These are phyloP conservation scores for Trididemnum miniatum DNA, from an alignment of 23 tunicate genomes.

Conservation along the genomic window DNA sequence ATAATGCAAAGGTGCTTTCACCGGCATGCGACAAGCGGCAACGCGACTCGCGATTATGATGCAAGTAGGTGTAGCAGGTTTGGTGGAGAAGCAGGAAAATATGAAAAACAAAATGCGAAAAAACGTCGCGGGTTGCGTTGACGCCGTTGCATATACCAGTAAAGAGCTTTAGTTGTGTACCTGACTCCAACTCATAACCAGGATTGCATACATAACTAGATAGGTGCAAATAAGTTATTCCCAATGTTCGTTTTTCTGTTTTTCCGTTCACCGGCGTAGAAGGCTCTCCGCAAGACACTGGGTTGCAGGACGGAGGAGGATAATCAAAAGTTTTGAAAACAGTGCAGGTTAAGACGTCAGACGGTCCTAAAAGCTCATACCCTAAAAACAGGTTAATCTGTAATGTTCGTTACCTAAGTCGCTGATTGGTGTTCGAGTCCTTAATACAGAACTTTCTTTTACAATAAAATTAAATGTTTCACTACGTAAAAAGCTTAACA, in stretches of 20 bases:
- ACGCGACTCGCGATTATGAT: too few relatives aligned
- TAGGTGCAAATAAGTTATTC: constrained; percentile 47
- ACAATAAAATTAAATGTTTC: too few relatives aligned
- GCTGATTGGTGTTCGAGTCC: too few relatives aligned
- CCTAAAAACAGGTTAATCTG: constrained; percentile 28
- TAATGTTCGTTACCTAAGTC: too few relatives aligned
- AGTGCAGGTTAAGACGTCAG: constrained; percentile 40
- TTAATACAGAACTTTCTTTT: too few relatives aligned
- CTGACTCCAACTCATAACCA: constrained; percentile 55
- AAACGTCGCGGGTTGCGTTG: background rate
- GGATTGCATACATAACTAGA: constrained; percentile 50
- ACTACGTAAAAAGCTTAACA: too few relatives aligned
- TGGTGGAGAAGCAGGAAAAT: too few relatives aligned
- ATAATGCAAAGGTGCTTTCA: too few relatives aligned
- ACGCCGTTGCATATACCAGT: background rate
- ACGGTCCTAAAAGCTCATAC: constrained; percentile 38
- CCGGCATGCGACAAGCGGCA: too few relatives aligned
- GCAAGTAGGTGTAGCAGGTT: too few relatives aligned
- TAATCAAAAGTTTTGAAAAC: constrained; percentile 29
- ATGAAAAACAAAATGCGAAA: too few relatives aligned
- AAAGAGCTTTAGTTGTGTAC: background rate
- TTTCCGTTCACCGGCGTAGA: constrained; percentile 17
- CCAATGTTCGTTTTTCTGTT: constrained; percentile 16
- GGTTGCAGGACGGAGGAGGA: constrained; percentile 53
- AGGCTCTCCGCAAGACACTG: constrained; percentile 45